Evolutionary conservation across 1,140 invertebrate genomes (phyloP), one percentile per base, ranked within the genome.

Genomic region (Panagrolaimus sp.): DNA sequence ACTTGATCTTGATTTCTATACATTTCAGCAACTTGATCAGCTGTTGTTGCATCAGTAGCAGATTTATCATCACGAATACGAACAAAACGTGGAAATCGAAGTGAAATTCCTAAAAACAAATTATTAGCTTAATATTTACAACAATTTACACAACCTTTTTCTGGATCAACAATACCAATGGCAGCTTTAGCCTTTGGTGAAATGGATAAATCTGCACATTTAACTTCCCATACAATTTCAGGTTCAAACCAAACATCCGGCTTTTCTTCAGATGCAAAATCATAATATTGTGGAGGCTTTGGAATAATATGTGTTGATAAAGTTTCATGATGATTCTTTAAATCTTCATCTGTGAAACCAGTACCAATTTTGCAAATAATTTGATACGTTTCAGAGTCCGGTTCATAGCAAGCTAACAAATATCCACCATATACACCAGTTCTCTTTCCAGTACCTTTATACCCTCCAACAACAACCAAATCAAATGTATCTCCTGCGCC

Each of bases 351-450:
- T 68, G 88, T 90, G 83, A 99, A 98, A 63, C 96, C 96, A 61
- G 96, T 98, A 65, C 96, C 96, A 85, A 98, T 91, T 90, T 93
- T 94, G 82, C 92, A 93, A 72, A 93, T 88, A 64, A 88, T 88
- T 82, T 99, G 94, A 86, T 91, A 99, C 82, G 93, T 90, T 82
- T 99, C 96, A 83, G 89, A 90, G 46, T 92, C 89, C 38, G 88
- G 87, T 84, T 98, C 93, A 84, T 96, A 96, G 84, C 93, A 97
- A n/a, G 92, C 96, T 44, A 98, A 86, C 27, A 99, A 86, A 84
- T 96, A 99, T 14, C 95, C 96, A 8, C 96, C 96, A 84, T 92
- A 98, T 38, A 87, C 88, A 7, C 94, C 96, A 4, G 92, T 91
- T 69, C 96, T 86, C 84, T 96, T 96, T 5, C 96, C 96, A 78